Evolutionary conservation across 2,797 vertebrate species (phyloP).

Genomic region (Spinus olivaceus): DNA sequence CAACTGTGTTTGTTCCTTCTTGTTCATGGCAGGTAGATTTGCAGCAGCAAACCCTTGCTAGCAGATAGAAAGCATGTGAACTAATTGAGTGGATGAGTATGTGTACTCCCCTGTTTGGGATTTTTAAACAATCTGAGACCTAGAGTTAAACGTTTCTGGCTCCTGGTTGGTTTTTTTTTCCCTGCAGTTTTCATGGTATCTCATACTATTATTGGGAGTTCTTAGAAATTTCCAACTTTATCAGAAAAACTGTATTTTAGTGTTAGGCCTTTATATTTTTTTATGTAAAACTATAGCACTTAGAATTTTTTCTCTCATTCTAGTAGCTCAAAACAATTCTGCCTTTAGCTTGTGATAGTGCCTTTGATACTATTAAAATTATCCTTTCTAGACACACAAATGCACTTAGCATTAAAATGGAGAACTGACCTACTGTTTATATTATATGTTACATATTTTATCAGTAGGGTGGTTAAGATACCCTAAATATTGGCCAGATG

Average conservation of each 20-base stretch:
- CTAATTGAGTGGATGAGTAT: not conserved
- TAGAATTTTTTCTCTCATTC: not conserved
- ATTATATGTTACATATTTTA: not conserved
- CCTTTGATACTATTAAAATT: not conserved
- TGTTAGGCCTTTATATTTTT: not conserved
- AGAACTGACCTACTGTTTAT: not conserved
- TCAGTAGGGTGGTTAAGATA: not conserved
- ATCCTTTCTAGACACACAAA: not conserved
- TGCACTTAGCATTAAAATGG: not conserved
- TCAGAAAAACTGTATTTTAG: not conserved
- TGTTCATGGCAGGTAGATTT: not conserved
- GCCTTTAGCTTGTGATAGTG: not conserved
- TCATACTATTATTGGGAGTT: not conserved
- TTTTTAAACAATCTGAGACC: not conserved
- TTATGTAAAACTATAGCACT: not conserved
- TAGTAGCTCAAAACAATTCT: not conserved
- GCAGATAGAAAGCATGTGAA: not conserved
- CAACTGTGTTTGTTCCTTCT: constrained; percentile 25
- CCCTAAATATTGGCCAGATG: not conserved
- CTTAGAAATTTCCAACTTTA: not conserved
- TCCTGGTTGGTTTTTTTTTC: not conserved
- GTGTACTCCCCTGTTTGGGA: not conserved
- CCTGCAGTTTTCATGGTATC: not conserved
- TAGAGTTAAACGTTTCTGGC: not conserved
- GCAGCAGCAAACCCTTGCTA: not conserved